Base-by-base conservation (phyloP, 2,113 vertebrate species). In the Pao palembangensis region DNA sequence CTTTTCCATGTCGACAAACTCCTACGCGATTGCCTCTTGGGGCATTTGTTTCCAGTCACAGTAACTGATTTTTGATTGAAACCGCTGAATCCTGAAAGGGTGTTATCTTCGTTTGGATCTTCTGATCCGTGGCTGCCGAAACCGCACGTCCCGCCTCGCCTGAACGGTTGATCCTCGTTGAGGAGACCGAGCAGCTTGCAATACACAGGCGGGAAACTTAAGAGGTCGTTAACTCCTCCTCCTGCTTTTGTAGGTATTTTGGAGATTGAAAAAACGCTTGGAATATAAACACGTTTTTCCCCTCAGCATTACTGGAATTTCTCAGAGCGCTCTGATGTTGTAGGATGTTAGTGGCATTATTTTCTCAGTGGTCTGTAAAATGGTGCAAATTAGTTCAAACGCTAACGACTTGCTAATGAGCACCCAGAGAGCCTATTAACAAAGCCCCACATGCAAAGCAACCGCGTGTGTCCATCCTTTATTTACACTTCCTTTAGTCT, bases 21-120 rank as follows among this genome's bases (percentile, higher is more conserved):
- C 61, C 66, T 54, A 50, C 21, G n/a, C 69, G 76, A 74, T 80
- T 53, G 51, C 75, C 86, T 76, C 79, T 73, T 74, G 73, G 65
- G 67, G 81, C 71, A 76, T 83, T 85, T 83, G 59, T 79, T 82
- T 76, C 71, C 71, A 77, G 80, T 79, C 79, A 80, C 86, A 79
- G 67, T 59, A 76, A 71, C 84, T 84, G 84, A 87, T 78, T 78
- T 51, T 76, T 77, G 71, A 82, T 81, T 84, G 78, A 82, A 87
- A 84, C 86, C 78, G 83, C 41, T 80, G 73, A 83, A 83, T 75
- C 62, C 75, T 71, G 76, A 76, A 76, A 83, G 77, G 75, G 50
- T 83, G 73, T 81, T 79, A 84, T 81, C 78, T 76, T 55, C 69
- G 74, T 87, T 81, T n/a, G 17, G 44, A n/a, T 47, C 44, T 75